These are phyloP conservation scores for Lycodopsis pacificus DNA, from an alignment of 2,797 vertebrate species.

Conservation along the genomic window DNA sequence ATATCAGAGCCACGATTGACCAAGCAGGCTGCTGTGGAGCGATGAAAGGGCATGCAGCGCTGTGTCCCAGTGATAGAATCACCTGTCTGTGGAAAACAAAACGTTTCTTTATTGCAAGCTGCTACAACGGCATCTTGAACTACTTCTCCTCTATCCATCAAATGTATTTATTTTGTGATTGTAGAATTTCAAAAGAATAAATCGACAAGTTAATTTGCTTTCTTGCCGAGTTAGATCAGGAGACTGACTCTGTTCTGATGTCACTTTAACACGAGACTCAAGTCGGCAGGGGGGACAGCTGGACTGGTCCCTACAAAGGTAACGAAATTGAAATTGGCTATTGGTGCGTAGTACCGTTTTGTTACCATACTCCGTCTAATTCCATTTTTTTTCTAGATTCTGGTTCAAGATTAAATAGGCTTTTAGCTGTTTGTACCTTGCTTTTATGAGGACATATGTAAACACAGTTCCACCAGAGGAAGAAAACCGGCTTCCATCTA, in stretches of 20 bases:
- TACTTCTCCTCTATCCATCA: neutral
- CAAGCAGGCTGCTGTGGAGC: conserved; percentile 87
- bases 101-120: neutral
- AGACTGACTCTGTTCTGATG: neutral
- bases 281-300: too few relatives aligned
- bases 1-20: conserved; percentile 40
- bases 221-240: neutral
- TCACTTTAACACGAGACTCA: neutral
- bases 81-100: conserved; percentile 78
- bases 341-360: neutral
- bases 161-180: neutral
- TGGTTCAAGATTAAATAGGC: too few relatives aligned
- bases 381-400: too few relatives aligned
- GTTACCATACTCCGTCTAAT: neutral
- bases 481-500: neutral
- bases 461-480: neutral
- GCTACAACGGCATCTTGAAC: neutral
- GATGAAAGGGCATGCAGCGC: conserved; percentile 90
- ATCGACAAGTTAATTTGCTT: neutral
- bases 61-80: conserved; percentile 53
- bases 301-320: too few relatives aligned
- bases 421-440: neutral
- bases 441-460: neutral
- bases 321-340: neutral
- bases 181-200: neutral